phyloP scores from a whole-genome alignment of 1,140 invertebrate species.

The Triops cancriformis region DNA sequence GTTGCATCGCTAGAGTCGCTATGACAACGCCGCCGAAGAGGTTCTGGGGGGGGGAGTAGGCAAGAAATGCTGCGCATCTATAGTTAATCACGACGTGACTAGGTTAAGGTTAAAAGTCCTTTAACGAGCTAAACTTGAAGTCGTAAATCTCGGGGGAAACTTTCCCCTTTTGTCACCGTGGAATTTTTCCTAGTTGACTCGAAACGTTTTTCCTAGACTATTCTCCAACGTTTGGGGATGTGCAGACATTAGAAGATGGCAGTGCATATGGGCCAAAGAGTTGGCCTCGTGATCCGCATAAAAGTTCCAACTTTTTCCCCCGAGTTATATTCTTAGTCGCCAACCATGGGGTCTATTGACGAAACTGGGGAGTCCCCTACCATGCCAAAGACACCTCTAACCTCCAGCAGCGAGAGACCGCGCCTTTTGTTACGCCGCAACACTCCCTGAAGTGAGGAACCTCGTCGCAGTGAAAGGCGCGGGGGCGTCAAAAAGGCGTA shows the following conservation, averaged over 20 bases:
- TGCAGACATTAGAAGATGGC: not conserved
- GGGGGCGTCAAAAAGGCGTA: not conserved
- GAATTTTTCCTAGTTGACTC: not conserved
- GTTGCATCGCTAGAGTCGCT: not conserved
- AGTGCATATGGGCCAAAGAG: not conserved
- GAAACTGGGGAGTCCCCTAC: slow-evolving; percentile 12
- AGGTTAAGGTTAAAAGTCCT: not conserved
- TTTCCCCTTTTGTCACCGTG: not conserved
- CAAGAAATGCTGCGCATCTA: not conserved
- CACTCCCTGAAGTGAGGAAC: slow-evolving; percentile 5
- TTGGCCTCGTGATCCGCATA: not conserved
- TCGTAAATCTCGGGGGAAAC: not conserved
- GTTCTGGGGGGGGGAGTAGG: not conserved
- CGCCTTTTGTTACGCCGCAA: slow-evolving; percentile 8
- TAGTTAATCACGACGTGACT: not conserved
- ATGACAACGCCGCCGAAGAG: not conserved
- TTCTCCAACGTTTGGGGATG: not conserved
- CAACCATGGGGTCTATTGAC: slow-evolving; percentile 4
- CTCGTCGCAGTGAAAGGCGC: slow-evolving; percentile 11
- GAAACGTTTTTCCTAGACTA: not conserved
- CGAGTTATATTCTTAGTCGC: not conserved
- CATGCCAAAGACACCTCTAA: not conserved
- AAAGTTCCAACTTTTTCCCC: not conserved
- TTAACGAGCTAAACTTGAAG: not conserved
- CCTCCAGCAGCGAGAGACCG: slow-evolving; percentile 1